Percentiles rank a stretch among this genome's conserved stretches.
phyloP scores from a whole-genome alignment of 2,113 vertebrate species.

The Todiramphus chloris region DNA sequence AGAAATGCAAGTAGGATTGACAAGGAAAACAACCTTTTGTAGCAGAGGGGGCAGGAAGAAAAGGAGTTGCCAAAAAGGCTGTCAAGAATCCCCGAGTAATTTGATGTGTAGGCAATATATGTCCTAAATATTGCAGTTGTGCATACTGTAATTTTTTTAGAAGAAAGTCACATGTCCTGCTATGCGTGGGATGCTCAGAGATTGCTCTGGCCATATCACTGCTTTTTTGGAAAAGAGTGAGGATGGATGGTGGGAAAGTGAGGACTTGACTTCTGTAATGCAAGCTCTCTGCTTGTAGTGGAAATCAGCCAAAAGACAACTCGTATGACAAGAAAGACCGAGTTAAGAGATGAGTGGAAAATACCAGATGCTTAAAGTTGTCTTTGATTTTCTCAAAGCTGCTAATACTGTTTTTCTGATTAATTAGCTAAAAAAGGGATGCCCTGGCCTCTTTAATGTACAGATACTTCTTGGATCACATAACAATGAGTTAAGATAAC shows the following conservation, averaged over 20 bases:
- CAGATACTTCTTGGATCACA: background rate
- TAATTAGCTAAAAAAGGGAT: background rate
- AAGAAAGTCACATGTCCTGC: background rate
- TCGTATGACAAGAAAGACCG: conserved; percentile 20
- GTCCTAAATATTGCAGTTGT: background rate
- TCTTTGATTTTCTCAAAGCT: conserved; percentile 37
- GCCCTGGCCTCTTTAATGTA: background rate
- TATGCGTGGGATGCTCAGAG: background rate
- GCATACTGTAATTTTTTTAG: background rate
- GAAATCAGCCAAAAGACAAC: conserved; percentile 46
- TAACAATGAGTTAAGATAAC: background rate
- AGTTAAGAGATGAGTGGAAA: conserved; percentile 9
- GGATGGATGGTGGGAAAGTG: conserved; percentile 8
- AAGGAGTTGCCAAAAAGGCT: background rate
- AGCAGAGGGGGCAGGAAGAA: background rate
- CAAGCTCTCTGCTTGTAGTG: conserved; percentile 30
- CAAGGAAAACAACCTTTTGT: conserved; percentile 5
- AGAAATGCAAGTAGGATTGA: background rate
- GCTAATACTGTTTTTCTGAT: background rate
- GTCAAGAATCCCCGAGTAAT: background rate
- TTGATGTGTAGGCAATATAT: background rate
- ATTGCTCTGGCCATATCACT: background rate
- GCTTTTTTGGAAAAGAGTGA: background rate
- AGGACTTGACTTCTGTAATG: conserved; percentile 25
- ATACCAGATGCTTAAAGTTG: conserved; percentile 37